Percentiles rank a stretch among this genome's conserved stretches.
These are phyloP conservation scores for Phengaris arion DNA, from an alignment of 2,888 invertebrate genomes.

Conservation along the genomic window DNA sequence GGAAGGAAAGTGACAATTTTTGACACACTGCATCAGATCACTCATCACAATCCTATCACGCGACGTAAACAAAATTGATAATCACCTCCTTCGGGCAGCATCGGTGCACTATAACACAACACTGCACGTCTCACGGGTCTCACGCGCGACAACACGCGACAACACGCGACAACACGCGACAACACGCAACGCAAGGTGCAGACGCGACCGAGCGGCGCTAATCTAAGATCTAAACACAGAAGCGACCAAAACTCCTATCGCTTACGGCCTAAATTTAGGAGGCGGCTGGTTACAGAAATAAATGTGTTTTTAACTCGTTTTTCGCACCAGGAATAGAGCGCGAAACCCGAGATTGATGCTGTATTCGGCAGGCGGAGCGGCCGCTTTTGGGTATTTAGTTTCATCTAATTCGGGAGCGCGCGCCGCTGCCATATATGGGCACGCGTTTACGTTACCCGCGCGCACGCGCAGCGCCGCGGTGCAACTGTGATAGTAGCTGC, in stretches of 20 bases:
- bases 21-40: not conserved
- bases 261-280: conserved; percentile 78
- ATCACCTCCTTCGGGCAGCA: conserved; percentile 75
- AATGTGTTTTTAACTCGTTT: conserved; percentile 76
- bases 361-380: conserved; percentile 71
- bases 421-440: conserved; percentile 36
- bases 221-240: conserved; percentile 79
- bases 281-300: conserved; percentile 75
- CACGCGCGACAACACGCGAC: not conserved
- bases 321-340: conserved; percentile 64
- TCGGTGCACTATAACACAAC: conserved; percentile 48
- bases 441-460: conserved; percentile 35
- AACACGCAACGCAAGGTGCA: conserved; percentile 31
- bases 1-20: too few species aligned
- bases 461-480: not conserved
- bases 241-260: conserved; percentile 76
- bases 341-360: conserved; percentile 76
- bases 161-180: conserved; percentile 20
- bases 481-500: not conserved
- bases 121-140: conserved; percentile 50
- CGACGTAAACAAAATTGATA: conserved; percentile 42
- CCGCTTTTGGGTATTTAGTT: conserved; percentile 74
- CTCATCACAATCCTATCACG: not conserved
- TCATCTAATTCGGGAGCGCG: conserved; percentile 47
- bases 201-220: conserved; percentile 49